Conservation (phyloP, 2,113 vertebrate species). For the Verasper variegatus region DNA sequence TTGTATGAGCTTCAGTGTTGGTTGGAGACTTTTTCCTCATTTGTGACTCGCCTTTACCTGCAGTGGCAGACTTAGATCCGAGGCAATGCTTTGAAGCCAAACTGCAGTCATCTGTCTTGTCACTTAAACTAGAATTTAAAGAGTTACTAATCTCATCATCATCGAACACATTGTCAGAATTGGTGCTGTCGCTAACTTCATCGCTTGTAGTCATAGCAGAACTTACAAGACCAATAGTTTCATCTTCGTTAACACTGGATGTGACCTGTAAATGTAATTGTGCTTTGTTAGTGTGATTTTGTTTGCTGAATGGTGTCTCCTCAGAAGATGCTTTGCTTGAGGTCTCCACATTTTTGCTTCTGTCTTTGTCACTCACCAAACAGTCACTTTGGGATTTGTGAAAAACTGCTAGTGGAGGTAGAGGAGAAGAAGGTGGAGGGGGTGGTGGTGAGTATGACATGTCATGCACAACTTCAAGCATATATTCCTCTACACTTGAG, state of each 20-base stretch:
- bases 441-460: constrained; percentile 54
- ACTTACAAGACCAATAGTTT: constrained; percentile 2
- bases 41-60: constrained; percentile 18
- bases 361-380: constrained; percentile 1
- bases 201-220: constrained; percentile 43
- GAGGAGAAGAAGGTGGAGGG: constrained; percentile 60
- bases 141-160: constrained; percentile 55
- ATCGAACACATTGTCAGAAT: constrained; percentile 73
- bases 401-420: constrained; percentile 33
- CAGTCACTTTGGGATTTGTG: constrained; percentile 42
- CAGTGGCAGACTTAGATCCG: neutral
- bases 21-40: neutral
- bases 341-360: neutral
- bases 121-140: constrained; percentile 18
- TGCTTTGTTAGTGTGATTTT: constrained; percentile 9
- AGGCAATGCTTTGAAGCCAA: neutral
- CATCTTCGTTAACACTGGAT: constrained; percentile 28
- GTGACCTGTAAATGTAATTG: constrained; percentile 11
- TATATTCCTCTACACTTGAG: constrained; percentile 10
- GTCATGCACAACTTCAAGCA: constrained; percentile 8
- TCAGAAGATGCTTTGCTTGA: constrained; percentile 8
- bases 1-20: constrained; percentile 4
- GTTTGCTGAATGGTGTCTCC: constrained; percentile 2
- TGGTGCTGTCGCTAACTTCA: constrained; percentile 68
- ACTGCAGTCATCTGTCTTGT: constrained; percentile 25